phyloP scores from a whole-genome alignment of 2,888 invertebrate species.

The Agrotis exclamationis region DNA sequence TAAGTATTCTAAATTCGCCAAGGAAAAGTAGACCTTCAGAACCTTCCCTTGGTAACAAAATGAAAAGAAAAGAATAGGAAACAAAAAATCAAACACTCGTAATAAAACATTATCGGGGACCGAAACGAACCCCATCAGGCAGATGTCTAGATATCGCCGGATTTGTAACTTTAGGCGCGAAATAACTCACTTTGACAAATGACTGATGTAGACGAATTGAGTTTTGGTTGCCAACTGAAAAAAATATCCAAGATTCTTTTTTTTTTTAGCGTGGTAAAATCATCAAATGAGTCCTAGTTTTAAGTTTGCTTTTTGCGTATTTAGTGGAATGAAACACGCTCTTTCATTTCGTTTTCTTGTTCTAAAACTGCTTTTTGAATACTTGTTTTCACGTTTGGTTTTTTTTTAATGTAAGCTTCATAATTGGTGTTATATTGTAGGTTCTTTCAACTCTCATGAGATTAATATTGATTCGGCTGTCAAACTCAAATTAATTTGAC shows the following conservation, averaged over 20 bases:
- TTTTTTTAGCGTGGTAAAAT: too few species aligned
- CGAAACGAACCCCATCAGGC: conserved; percentile 32
- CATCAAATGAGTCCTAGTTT: too few species aligned
- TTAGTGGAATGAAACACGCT: neutral
- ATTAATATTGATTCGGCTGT: too few species aligned
- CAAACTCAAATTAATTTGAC: too few species aligned
- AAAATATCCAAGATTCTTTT: conserved; percentile 49
- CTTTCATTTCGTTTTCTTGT: too few species aligned
- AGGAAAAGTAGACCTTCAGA: neutral
- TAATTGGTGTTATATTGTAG: too few species aligned
- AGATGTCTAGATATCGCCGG: conserved; percentile 52
- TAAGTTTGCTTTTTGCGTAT: neutral
- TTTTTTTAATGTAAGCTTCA: neutral
- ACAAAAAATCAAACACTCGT: conserved; percentile 19
- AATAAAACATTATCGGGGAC: conserved; percentile 40
- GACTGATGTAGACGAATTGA: conserved; percentile 67
- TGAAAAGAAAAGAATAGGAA: conserved; percentile 4
- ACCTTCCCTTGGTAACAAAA: neutral
- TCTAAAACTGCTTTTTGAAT: too few species aligned
- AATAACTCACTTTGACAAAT: conserved; percentile 73
- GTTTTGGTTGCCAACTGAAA: conserved; percentile 57
- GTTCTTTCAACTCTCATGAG: too few species aligned
- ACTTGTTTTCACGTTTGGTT: too few species aligned
- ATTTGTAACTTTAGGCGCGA: conserved; percentile 58
- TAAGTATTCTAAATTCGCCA: neutral